Evolutionary conservation across 2,113 vertebrate species (phyloP).

Genomic region (Holacanthus passer): DNA sequence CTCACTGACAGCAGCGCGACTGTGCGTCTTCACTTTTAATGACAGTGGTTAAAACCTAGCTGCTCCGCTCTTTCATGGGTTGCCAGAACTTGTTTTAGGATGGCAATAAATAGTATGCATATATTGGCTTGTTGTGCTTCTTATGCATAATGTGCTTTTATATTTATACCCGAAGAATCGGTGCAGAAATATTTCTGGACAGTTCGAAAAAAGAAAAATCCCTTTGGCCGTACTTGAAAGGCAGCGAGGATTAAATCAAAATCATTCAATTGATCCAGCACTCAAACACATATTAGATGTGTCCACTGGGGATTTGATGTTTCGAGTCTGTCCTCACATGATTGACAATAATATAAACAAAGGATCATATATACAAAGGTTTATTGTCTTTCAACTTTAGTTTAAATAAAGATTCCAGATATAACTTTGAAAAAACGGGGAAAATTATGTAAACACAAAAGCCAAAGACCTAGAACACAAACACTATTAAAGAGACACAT

Average conservation of each 20-base stretch:
- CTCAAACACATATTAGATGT: conserved; percentile 47
- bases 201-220: conserved; percentile 47
- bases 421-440: conserved; percentile 25
- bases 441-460: conserved; percentile 54
- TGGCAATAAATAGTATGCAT: conserved; percentile 17
- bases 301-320: conserved; percentile 54
- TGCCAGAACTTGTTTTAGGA: conserved; percentile 42
- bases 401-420: conserved; percentile 31
- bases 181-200: conserved; percentile 52
- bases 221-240: conserved; percentile 52
- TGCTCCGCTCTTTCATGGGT: neutral
- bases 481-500: neutral
- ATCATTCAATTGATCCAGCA: conserved; percentile 63
- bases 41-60: conserved; percentile 16
- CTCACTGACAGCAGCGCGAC: conserved; percentile 28
- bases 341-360: conserved; percentile 62
- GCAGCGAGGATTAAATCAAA: conserved; percentile 60
- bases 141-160: conserved; percentile 32
- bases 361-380: conserved; percentile 19
- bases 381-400: conserved; percentile 33
- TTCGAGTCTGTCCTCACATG: conserved; percentile 52
- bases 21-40: conserved; percentile 37
- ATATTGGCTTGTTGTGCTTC: neutral
- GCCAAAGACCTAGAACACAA: conserved; percentile 11
- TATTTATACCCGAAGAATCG: conserved; percentile 43